Evolutionary conservation across 2,113 vertebrate species (phyloP), one percentile per base, ranked within the genome.

Genomic region (Triplophysa rosa): DNA sequence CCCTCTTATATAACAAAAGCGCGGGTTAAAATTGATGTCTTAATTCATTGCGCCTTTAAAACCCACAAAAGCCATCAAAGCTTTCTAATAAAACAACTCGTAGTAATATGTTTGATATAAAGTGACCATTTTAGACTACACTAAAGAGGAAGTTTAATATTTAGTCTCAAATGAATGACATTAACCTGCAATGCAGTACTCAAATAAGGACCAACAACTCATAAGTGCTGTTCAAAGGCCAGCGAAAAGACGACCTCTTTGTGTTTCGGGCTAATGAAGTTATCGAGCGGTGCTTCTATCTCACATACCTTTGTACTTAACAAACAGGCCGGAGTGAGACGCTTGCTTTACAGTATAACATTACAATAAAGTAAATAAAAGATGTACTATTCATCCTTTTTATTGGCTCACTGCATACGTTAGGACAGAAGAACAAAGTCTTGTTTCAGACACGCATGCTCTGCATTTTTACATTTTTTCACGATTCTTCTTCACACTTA

Each of bases 271-370:
- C 33, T 61, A 62, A 45, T 62, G 56, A 73, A 45, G 37, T 61
- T 26, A 73, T 62, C 61, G 70, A 73, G 40, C 21, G 1, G 14
- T 17, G 16, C 9, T 59, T 19, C n/a, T 62, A 74, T 74, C 71
- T 62, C 56, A 19, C 37, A 74, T 61, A 62, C 71, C 71, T 74
- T 74, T 74, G 71, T 62, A 74, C 71, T 40, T 24, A 19, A 62
- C 56, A 74, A 74, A 72, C 33, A 47, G 13, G n/a, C 14, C n/a
- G n/a, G 21, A 21, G 29, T 42, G 33, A 17, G 70, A 73, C 21
- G 21, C 14, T 45, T n/a, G 16, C 70, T 73, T 37, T 54, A 6
- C 49, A 1, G 8, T 58, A 21, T 21, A 21, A 9, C 10, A 21
- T 58, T 16, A 49, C 47, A 16, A 49, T 49, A 16, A 2, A 16